phyloP scores from a whole-genome alignment of 2,888 invertebrate genomes.

The Monopis laevigella region DNA sequence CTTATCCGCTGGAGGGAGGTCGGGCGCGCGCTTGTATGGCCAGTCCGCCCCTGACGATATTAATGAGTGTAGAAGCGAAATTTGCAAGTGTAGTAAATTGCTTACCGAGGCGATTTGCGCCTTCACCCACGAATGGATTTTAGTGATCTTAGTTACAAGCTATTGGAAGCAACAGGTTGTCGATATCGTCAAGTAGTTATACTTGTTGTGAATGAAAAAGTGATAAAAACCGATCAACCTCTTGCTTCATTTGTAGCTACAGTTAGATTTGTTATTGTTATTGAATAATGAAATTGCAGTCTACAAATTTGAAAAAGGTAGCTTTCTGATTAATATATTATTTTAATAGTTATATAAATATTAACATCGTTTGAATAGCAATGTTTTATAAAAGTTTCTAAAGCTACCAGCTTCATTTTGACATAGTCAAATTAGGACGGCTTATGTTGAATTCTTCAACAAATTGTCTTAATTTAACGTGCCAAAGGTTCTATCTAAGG shows the following conservation, averaged over 20 bases:
- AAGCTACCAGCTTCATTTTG: slow-evolving; percentile 1
- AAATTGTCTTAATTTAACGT: slow-evolving; percentile 21
- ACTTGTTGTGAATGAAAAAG: slow-evolving; percentile 1
- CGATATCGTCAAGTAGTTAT: neutral
- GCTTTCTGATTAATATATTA: slow-evolving; percentile 24
- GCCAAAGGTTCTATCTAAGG: slow-evolving; percentile 13
- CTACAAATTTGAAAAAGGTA: slow-evolving; percentile 32
- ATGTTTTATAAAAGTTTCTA: neutral
- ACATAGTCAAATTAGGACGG: slow-evolving; percentile 14
- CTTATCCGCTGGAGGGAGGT: slow-evolving; percentile 63
- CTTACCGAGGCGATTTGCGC: slow-evolving; percentile 39
- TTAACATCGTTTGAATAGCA: neutral
- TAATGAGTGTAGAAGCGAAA: slow-evolving; percentile 66
- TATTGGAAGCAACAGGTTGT: slow-evolving; percentile 24
- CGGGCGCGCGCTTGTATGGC: slow-evolving; percentile 68
- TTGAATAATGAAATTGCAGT: slow-evolving; percentile 37
- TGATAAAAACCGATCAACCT: slow-evolving; percentile 2
- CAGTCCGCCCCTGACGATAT: slow-evolving; percentile 70
- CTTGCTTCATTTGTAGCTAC: neutral
- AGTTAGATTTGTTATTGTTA: slow-evolving; percentile 3
- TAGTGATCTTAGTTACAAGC: slow-evolving; percentile 43
- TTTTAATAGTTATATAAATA: neutral
- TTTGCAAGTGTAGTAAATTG: slow-evolving; percentile 60
- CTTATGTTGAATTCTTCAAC: slow-evolving; percentile 17
- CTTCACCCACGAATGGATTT: slow-evolving; percentile 55